These are phyloP conservation scores for Nymphalis io DNA, from an alignment of 1,140 invertebrate species.

Conservation along the genomic window DNA sequence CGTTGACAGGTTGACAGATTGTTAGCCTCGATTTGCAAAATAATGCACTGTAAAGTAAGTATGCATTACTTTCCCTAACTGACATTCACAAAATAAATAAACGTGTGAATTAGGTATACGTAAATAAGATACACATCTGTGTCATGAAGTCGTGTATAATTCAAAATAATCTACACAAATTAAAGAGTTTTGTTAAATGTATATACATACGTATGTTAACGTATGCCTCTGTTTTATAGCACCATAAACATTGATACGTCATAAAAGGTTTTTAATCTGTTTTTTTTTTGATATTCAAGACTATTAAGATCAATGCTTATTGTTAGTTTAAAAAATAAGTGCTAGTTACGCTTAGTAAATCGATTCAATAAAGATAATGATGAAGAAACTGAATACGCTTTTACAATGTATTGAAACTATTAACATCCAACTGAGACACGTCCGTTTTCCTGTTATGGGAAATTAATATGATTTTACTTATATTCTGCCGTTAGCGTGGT, in stretches of 20 bases:
- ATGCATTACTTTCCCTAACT: slow-evolving; percentile 15
- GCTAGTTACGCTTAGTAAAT: too few species aligned
- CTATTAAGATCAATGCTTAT: too few species aligned
- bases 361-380: too few species aligned
- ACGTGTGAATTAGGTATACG: not conserved
- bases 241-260: too few species aligned
- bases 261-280: too few species aligned
- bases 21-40: slow-evolving; percentile 16
- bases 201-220: too few species aligned
- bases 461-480: slow-evolving; percentile 19
- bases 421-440: not conserved
- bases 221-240: too few species aligned
- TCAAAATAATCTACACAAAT: too few species aligned
- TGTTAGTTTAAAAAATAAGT: too few species aligned
- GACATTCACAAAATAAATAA: slow-evolving; percentile 19
- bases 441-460: slow-evolving; percentile 1
- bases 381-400: not conserved
- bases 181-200: too few species aligned
- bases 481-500: slow-evolving; percentile 20
- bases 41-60: slow-evolving; percentile 9
- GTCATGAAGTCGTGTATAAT: not conserved
- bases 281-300: too few species aligned
- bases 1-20: slow-evolving; percentile 19
- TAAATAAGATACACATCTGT: not conserved
- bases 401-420: not conserved